Base-by-base conservation (phyloP, 2,113 vertebrate genomes). In the Craseonycteris thonglongyai region DNA sequence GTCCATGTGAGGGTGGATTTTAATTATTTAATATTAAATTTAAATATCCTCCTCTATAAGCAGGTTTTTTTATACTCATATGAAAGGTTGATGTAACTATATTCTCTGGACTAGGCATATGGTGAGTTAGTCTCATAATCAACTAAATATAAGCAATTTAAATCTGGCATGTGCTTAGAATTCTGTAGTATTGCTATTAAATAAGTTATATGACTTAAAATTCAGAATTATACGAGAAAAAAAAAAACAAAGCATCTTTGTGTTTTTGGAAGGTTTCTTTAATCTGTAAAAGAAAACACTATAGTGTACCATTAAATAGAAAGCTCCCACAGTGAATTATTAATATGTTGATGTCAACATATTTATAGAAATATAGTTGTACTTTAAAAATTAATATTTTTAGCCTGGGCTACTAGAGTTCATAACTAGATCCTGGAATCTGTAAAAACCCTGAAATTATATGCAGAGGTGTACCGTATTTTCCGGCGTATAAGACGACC, bases 11-110 rank as follows among this genome's bases (percentile, higher is more conserved):
- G 24, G 96, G 90, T 56, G 19, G 35, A 88, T 93, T 95, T 96
- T 95, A 97, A 97, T 97, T 95, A 96, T 93, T 94, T 96, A 95
- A 93, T 97, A 97, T 97, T 96, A 96, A 95, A 96, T 93, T 93
- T 75, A 45, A 93, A 96, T 96, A 83, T 71, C 30, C 72, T 97
- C 89, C 72, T 71, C 72, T 74, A 13, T 79, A 90, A 97, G 92
- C 96, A 78, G 61, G 81, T 84, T 61, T 81, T 88, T 80, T 88
- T 96, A 75, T 88, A 16, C 90, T 95, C 87, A 85, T 65, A 74
- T 93, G 75, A 93, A 90, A 93, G 59, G 51, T 59, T 89, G 56
- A 88, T 72, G 18, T 68, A 80, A 33, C 65, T 87, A 71, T n/a
- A 69, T 72, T 89, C 89, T 81, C 72, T 85, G 33, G n/a, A 68